Evolutionary conservation across 2,888 invertebrate species (phyloP).

Genomic region (Heteropelma amictum): DNA sequence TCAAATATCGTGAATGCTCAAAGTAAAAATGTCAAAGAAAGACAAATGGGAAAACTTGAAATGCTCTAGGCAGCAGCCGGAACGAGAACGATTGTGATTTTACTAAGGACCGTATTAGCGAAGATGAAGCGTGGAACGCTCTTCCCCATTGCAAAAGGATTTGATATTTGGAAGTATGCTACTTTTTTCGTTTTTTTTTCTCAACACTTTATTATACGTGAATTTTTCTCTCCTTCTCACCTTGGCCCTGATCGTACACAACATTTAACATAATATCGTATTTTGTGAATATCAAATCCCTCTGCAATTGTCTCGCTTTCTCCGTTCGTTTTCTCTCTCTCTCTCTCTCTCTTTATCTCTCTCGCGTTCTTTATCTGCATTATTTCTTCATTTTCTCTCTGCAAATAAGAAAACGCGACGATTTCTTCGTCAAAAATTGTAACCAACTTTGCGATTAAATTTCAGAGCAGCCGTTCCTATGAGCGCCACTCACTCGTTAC

Average conservation of each 20-base stretch:
- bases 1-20: not conserved
- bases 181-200: slow-evolving; percentile 15
- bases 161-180: slow-evolving; percentile 77
- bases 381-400: too few species aligned
- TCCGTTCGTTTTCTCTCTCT: not conserved
- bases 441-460: slow-evolving; percentile 41
- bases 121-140: slow-evolving; percentile 75
- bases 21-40: not conserved
- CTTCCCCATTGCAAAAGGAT: slow-evolving; percentile 75
- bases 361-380: not conserved
- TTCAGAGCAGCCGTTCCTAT: slow-evolving; percentile 77
- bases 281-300: slow-evolving; percentile 63
- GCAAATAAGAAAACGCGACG: not conserved
- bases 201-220: not conserved
- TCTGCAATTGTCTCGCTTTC: slow-evolving; percentile 44
- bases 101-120: slow-evolving; percentile 62
- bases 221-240: slow-evolving; percentile 16
- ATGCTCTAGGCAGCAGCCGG: slow-evolving; percentile 71
- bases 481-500: slow-evolving; percentile 75
- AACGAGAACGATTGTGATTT: slow-evolving; percentile 65
- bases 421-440: slow-evolving; percentile 4
- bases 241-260: slow-evolving; percentile 34
- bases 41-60: not conserved
- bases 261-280: slow-evolving; percentile 18
- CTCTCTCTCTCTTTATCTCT: not conserved